Evolutionary conservation across 2,797 vertebrate species (phyloP).

Genomic region (Rhinella marina): DNA sequence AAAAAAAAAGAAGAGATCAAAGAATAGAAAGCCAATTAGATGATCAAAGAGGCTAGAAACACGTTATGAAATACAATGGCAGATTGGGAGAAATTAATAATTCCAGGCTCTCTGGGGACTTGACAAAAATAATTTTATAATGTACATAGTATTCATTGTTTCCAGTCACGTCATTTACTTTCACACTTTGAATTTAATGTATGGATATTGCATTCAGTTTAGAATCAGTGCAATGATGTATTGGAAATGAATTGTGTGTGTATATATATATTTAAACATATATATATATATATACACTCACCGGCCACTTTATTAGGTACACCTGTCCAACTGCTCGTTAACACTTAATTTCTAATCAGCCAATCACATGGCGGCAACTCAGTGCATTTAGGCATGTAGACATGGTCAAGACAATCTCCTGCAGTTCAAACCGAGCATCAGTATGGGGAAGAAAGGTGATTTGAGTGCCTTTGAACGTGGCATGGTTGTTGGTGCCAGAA

Average conservation of each 20-base stretch:
- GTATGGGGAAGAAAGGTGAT: no score
- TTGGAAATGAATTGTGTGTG: neutral
- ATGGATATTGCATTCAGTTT: neutral
- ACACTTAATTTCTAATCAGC: no score
- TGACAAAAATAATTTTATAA: constrained; percentile 36
- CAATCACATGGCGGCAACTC: no score
- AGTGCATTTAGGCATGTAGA: no score
- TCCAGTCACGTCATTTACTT: neutral
- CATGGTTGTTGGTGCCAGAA: no score
- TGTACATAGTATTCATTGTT: constrained; percentile 18
- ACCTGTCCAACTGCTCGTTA: no score
- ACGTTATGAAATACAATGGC: constrained; percentile 46
- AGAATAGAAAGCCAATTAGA: constrained; percentile 46
- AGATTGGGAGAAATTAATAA: neutral
- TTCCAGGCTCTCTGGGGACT: neutral
- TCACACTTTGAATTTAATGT: neutral
- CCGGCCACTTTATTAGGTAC: no score
- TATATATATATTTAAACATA: neutral
- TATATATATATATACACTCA: neutral
- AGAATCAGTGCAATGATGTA: neutral
- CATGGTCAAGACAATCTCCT: no score
- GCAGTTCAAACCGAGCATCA: no score
- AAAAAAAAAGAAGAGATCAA: constrained; percentile 58
- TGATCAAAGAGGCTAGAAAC: constrained; percentile 54
- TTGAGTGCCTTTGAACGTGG: no score